These are phyloP conservation scores for Lasius platythorax DNA, from an alignment of 2,888 invertebrate species.

Conservation along the genomic window DNA sequence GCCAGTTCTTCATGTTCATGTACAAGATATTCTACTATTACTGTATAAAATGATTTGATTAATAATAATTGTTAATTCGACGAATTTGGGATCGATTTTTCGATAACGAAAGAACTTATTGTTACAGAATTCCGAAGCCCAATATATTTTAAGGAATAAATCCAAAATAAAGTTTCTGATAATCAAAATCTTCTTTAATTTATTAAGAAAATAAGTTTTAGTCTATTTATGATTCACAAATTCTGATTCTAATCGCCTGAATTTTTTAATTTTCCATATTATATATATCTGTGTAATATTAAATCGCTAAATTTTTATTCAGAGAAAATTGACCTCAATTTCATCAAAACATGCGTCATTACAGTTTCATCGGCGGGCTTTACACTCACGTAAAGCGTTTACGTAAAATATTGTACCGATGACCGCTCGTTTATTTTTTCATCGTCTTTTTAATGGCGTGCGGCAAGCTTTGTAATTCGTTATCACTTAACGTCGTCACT, in stretches of 20 bases:
- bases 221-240: background rate
- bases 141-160: background rate
- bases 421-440: slow-evolving; percentile 14
- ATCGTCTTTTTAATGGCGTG: slow-evolving; percentile 39
- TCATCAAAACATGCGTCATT: background rate
- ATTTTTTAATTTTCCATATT: slow-evolving; percentile 1
- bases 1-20: slow-evolving; percentile 33
- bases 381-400: slow-evolving; percentile 20
- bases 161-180: background rate
- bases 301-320: slow-evolving; percentile 19
- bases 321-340: slow-evolving; percentile 4
- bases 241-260: background rate
- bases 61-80: background rate
- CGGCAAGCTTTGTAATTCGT: slow-evolving; percentile 46
- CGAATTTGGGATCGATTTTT: background rate
- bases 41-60: background rate
- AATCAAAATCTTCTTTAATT: background rate
- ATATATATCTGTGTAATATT: slow-evolving; percentile 23
- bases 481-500: slow-evolving; percentile 47
- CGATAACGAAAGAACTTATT: slow-evolving; percentile 8
- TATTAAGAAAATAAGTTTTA: background rate
- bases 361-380: background rate
- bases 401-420: slow-evolving; percentile 16
- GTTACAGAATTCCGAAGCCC: background rate
- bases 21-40: background rate